Conservation (phyloP, 2,113 vertebrate species). For the Odocoileus virginianus region DNA sequence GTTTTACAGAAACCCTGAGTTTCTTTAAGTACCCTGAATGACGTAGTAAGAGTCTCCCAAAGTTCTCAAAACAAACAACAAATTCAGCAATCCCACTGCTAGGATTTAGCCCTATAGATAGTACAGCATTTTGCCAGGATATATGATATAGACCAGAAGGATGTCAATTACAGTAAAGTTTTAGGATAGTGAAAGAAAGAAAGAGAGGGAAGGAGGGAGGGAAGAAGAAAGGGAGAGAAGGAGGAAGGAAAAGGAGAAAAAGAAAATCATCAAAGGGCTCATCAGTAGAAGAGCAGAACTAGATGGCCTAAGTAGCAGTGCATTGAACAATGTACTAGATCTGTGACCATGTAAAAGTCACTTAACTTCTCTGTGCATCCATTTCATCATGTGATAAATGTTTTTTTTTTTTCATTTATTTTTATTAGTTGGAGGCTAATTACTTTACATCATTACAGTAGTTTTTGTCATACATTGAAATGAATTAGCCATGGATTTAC, state of each 20-base stretch:
- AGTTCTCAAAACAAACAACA: constrained; percentile 31
- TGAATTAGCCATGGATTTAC: too few relatives aligned
- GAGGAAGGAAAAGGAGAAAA: neutral
- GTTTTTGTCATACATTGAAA: too few relatives aligned
- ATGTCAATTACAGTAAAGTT: neutral
- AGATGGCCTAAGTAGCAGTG: neutral
- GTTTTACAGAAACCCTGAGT: neutral
- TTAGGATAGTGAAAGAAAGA: neutral
- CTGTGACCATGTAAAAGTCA: neutral
- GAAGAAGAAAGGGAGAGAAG: neutral
- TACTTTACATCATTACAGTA: too few relatives aligned
- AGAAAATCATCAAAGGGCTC: neutral
- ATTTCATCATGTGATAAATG: constrained; percentile 7
- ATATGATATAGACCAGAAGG: neutral
- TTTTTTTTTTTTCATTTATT: too few relatives aligned
- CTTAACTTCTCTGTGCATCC: neutral
- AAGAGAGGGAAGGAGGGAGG: neutral
- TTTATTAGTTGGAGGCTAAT: too few relatives aligned
- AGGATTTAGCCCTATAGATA: neutral
- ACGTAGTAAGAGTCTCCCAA: neutral
- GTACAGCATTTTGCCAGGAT: neutral
- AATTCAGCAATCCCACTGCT: neutral
- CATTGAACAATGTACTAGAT: neutral
- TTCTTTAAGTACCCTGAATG: constrained; percentile 9
- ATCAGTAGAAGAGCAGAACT: neutral